Percentiles rank a stretch among this genome's conserved stretches.
Evolutionary conservation across 64 coral and sea anemone species (phyloP).

Genomic region (Pocillopora verrucosa): DNA sequence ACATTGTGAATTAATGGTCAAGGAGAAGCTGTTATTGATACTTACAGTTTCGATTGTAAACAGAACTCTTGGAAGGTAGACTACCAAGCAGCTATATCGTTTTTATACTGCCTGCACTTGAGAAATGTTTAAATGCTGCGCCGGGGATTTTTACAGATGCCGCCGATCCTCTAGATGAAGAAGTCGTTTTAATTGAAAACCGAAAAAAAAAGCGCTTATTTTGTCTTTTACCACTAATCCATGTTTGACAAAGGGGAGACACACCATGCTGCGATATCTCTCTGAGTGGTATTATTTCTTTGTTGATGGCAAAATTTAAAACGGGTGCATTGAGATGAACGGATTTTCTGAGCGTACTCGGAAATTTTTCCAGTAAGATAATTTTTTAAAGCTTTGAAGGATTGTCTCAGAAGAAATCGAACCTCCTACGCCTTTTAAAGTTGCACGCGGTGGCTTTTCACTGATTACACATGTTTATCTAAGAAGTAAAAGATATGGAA

Average conservation of each 20-base stretch:
- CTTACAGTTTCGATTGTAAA: background rate
- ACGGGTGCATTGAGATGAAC: background rate
- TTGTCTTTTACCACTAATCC: background rate
- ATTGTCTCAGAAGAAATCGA: no score
- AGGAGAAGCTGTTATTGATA: background rate
- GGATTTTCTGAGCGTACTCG: background rate
- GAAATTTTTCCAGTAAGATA: background rate
- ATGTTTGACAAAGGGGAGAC: background rate
- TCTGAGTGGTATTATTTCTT: background rate
- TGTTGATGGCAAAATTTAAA: background rate
- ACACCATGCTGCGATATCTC: background rate
- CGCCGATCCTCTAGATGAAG: background rate
- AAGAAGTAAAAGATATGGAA: no score
- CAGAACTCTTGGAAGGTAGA: background rate
- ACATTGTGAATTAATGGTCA: background rate
- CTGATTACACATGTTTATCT: no score
- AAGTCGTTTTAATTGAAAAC: background rate
- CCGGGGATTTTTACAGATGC: background rate
- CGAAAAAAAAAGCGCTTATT: background rate
- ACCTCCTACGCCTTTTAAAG: no score
- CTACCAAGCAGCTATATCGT: background rate
- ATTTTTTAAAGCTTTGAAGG: background rate
- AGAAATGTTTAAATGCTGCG: background rate
- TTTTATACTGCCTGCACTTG: background rate
- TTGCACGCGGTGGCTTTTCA: no score